Evolutionary conservation across 2,113 vertebrate genomes (phyloP), one percentile per base, ranked within the genome.

Genomic region (Prochilodus magdalenae): DNA sequence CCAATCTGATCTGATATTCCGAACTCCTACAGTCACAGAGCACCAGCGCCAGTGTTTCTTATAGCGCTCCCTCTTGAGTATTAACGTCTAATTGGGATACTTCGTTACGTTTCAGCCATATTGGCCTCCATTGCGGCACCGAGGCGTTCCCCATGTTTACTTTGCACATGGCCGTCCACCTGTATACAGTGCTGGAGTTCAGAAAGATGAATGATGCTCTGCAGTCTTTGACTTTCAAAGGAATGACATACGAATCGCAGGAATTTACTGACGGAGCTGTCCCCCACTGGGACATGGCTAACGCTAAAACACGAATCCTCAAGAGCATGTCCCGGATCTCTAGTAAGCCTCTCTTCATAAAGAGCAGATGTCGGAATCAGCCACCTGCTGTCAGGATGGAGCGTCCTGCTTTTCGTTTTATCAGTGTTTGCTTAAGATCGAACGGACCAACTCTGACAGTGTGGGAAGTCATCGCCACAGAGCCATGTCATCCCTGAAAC

Each of bases 391-490:
- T 80, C 57, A 76, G 59, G 36, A 60, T 36, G 44, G 77, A 53
- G 57, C 65, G 62, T 33, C 60, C 53, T 74, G 62, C 15, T 59
- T 66, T 74, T 40, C 57, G 44, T 70, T 59, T 73, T 81, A 75
- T 81, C 65, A 49, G 33, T 60, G 66, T 77, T 69, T 60, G 57
- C 24, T 14, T 77, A 71, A 40, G 40, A 62, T 72, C 55, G 75
- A 78, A 85, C 69, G 77, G 81, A 87, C 74, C 83, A 83, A 90
- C 91, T 87, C 65, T 66, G 91, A 91, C 91, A 91, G 84, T 75
- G 89, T 92, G 90, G 88, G 91, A 90, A 86, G 71, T 75, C 49
- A 67, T 36, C 20, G 11, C 77, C 70, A 44, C 22, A 73, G 76
- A 65, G 75, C 47, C 86, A 82, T 75, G 83, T 88, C 77, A 83